Percentiles rank a stretch among this genome's conserved stretches.
Evolutionary conservation across 2,113 vertebrate species (phyloP).

Genomic region (Hepsetus odoe): DNA sequence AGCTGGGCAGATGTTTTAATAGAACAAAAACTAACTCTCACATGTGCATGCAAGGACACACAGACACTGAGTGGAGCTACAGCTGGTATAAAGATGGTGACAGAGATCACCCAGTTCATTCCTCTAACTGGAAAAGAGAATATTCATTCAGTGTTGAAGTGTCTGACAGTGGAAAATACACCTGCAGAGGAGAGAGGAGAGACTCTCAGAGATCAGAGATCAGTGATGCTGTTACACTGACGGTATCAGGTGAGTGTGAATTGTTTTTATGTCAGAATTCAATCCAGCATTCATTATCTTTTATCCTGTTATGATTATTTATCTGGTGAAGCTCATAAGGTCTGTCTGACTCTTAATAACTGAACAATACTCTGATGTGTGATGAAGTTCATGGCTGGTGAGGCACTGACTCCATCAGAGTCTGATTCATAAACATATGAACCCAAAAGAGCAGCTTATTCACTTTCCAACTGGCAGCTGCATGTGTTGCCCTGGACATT

Average conservation of each 20-base stretch:
- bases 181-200: background rate
- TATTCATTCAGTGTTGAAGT: background rate
- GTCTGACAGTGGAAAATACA: background rate
- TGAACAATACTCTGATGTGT: too few relatives aligned
- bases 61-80: conserved; percentile 32
- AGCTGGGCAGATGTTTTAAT: conserved; percentile 31
- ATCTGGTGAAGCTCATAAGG: too few relatives aligned
- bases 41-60: conserved; percentile 32
- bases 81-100: conserved; percentile 28
- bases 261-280: background rate
- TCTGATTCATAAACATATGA: too few relatives aligned
- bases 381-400: too few relatives aligned
- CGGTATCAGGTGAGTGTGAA: conserved; percentile 37
- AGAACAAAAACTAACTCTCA: conserved; percentile 37
- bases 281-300: too few relatives aligned
- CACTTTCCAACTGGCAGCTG: too few relatives aligned
- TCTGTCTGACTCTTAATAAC: too few relatives aligned
- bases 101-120: background rate
- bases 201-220: conserved; percentile 17
- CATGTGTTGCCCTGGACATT: too few relatives aligned
- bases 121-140: background rate
- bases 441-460: too few relatives aligned
- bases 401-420: too few relatives aligned
- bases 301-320: too few relatives aligned
- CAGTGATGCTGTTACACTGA: conserved; percentile 16